Conservation (phyloP, 1,140 invertebrate species). For the Lanistes nyassanus region DNA sequence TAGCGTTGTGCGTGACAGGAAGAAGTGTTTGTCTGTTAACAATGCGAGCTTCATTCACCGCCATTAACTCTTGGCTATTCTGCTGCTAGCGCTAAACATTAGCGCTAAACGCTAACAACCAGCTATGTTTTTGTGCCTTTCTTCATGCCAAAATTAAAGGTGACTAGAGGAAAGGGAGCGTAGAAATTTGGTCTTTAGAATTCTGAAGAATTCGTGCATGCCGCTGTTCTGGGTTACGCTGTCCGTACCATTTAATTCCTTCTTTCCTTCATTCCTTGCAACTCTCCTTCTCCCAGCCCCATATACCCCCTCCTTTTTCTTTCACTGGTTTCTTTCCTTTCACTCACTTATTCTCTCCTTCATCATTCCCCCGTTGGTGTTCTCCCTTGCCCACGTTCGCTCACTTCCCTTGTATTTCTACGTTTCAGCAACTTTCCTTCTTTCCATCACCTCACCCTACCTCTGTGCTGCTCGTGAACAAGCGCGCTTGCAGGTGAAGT, state of each 20-base stretch:
- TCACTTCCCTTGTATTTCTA: neutral
- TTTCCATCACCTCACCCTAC: neutral
- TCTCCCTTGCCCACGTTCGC: neutral
- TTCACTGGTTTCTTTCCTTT: slow-evolving; percentile 4
- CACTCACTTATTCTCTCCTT: neutral
- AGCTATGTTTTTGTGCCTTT: too few relatives aligned
- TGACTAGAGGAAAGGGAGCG: too few relatives aligned
- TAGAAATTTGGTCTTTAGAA: too few relatives aligned
- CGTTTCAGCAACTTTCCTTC: neutral
- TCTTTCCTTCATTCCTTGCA: neutral
- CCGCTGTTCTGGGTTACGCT: too few relatives aligned
- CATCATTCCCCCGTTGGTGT: neutral
- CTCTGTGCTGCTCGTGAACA: neutral
- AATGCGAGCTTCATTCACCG: too few relatives aligned
- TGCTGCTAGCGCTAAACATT: too few relatives aligned
- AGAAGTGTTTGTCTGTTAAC: too few relatives aligned
- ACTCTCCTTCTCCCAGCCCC: neutral
- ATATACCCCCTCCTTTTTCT: neutral
- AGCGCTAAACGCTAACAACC: too few relatives aligned
- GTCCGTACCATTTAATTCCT: neutral
- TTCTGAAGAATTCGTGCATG: too few relatives aligned
- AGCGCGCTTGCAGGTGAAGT: neutral
- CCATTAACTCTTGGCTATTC: too few relatives aligned
- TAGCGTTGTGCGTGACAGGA: too few relatives aligned
- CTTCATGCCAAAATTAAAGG: too few relatives aligned